These are phyloP conservation scores for Dendrolimus kikuchii DNA, from an alignment of 1,140 invertebrate species.

Conservation along the genomic window DNA sequence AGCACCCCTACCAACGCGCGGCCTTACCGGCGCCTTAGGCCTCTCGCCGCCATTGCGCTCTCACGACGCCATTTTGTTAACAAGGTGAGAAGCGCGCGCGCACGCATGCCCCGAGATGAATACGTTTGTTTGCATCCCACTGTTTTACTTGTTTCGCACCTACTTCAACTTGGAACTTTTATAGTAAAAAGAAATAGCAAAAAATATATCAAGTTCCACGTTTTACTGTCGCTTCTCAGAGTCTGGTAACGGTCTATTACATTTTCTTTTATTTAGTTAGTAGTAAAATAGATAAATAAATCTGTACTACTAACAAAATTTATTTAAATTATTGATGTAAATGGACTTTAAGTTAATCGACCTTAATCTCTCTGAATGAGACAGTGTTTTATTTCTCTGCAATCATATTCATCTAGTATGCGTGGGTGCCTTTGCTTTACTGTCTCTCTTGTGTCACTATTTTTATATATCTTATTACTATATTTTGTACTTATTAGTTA, in stretches of 20 bases:
- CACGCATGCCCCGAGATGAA: constrained; percentile 53
- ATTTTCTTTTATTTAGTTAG: too few species aligned
- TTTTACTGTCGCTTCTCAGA: constrained; percentile 1
- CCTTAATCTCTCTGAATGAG: too few species aligned
- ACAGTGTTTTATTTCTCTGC: constrained; percentile 17
- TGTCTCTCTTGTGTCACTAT: constrained; percentile 65
- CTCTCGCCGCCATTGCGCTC: constrained; percentile 46
- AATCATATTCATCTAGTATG: constrained; percentile 56
- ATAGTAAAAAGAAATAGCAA: neutral
- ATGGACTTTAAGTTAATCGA: too few species aligned
- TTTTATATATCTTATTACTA: constrained; percentile 39
- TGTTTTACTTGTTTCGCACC: constrained; percentile 5
- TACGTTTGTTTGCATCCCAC: constrained; percentile 38
- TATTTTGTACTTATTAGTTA: constrained; percentile 68
- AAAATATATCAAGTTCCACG: neutral
- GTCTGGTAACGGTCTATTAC: too few species aligned
- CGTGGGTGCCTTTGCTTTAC: constrained; percentile 58
- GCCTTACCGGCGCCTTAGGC: constrained; percentile 71
- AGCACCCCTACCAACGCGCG: constrained; percentile 94
- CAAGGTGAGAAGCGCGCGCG: constrained; percentile 66
- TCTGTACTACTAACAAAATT: too few species aligned
- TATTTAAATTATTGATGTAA: too few species aligned
- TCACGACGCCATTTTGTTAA: constrained; percentile 67
- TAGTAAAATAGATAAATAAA: too few species aligned
- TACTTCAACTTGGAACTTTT: constrained; percentile 2